Evolutionary conservation across 1,140 invertebrate species (phyloP), one percentile per base, ranked within the genome.

Genomic region (Nymphalis io): DNA sequence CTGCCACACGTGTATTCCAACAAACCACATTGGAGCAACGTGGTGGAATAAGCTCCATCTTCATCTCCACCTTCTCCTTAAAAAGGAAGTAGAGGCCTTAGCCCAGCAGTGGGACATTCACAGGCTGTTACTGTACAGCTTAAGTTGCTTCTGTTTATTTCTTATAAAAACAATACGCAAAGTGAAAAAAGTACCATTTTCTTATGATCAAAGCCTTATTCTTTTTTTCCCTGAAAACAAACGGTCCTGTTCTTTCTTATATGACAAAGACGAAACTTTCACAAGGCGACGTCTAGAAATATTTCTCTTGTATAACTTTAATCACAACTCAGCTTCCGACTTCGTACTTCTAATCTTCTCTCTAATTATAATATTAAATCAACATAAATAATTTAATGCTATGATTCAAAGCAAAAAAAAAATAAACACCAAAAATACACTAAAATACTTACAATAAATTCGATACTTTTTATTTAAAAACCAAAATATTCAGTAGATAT

Each of bases 191-290:
- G 57, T 53, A 57, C 60, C 62, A 59, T 70, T 70, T 67, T 60
- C 44, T 65, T 68, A 46, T 67, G 72, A 67, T 74, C 68, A 74
- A 74, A 72, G 65, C 73, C 60, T 71, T 72, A 74, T 66, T 74
- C 65, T 74, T 74, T 68, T 62, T 68, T 74, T 72, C 51, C 68
- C 66, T 53, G 64, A 80, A 86, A 81, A 85, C 82, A 85, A 87
- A 88, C 80, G 86, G 79, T 83, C 75, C 77, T 82, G 77, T 78
- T 78, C 73, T 86, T 83, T 84, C 83, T 84, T 84, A 84, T 78
- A 82, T 83, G 84, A 87, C 86, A 88, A 88, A 84, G 84, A 81
- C 78, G 76, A 83, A 88, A 84, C 74, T 87, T 87, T 79, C 61
- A 61, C 76, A 72, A 81, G 76, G 60, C 78, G 72, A 75, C 81